Conservation (phyloP, 2,113 vertebrate species). For the Columbina picui region DNA sequence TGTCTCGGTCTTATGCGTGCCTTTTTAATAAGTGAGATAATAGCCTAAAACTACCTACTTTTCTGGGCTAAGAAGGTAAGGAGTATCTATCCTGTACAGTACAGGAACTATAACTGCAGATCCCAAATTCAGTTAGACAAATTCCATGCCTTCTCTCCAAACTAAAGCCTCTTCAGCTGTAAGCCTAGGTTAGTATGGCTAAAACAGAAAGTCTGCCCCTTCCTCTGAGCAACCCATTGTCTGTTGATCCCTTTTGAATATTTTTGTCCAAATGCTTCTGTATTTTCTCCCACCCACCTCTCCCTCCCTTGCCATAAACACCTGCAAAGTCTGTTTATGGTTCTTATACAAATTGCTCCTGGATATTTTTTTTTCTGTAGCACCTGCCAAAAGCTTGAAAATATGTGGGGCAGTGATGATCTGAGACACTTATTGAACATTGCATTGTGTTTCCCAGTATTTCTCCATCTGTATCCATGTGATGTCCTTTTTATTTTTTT, state of each 20-base stretch:
- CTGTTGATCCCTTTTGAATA: not conserved
- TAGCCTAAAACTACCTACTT: not conserved
- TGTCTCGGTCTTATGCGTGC: not conserved
- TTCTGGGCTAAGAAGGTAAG: not conserved
- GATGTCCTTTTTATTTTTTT: not conserved
- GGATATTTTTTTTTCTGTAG: not conserved
- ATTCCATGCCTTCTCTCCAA: not conserved
- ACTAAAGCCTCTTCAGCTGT: not conserved
- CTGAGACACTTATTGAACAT: not conserved
- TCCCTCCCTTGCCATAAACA: not conserved
- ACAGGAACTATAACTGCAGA: not conserved
- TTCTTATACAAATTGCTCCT: not conserved
- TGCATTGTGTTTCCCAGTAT: not conserved
- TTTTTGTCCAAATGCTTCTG: not conserved
- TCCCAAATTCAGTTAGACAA: not conserved
- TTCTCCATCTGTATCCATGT: not conserved
- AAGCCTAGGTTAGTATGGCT: not conserved
- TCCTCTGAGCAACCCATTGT: accelerated
- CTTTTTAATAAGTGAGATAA: not conserved
- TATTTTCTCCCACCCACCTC: not conserved
- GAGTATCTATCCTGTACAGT: not conserved
- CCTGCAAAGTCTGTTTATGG: not conserved
- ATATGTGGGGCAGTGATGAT: not conserved
- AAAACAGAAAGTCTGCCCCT: not conserved
- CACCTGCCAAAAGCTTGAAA: not conserved